A percentile compares a stretch with the other conserved stretches of the same genome.
These are phyloP conservation scores for Leptocoma aspasia DNA, from an alignment of 2,113 vertebrate species.

Conservation along the genomic window DNA sequence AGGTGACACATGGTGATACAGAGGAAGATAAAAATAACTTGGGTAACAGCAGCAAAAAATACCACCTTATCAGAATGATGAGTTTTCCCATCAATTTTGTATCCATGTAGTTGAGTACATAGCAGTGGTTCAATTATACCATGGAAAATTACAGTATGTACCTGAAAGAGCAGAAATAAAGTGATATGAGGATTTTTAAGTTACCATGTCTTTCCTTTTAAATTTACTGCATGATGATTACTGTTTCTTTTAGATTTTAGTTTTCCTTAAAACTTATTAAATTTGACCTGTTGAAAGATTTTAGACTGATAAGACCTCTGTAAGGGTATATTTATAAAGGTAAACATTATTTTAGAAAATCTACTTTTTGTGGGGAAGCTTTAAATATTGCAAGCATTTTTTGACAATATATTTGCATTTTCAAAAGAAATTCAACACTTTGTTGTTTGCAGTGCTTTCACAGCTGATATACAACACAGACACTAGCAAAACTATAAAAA, in stretches of 20 bases:
- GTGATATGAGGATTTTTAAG: background rate
- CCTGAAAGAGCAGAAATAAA: background rate
- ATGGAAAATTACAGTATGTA: background rate
- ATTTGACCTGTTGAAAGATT: background rate
- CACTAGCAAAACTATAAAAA: background rate
- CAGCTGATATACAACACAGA: background rate
- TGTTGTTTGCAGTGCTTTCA: background rate
- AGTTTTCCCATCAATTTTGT: background rate
- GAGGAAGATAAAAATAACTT: conserved; percentile 16
- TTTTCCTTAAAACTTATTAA: background rate
- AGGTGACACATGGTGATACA: background rate
- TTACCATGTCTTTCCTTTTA: background rate
- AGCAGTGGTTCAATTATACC: background rate
- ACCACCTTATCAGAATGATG: background rate
- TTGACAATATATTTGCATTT: background rate
- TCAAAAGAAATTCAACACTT: background rate
- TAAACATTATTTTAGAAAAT: background rate
- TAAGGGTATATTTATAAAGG: background rate
- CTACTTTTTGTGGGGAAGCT: background rate
- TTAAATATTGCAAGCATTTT: background rate
- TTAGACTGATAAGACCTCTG: background rate
- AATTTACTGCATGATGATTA: background rate
- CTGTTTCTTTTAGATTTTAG: background rate
- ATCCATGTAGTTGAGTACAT: background rate
- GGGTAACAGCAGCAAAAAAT: conserved; percentile 2